phyloP scores from a whole-genome alignment of 1,140 invertebrate genomes.

The Ectropis grisescens region DNA sequence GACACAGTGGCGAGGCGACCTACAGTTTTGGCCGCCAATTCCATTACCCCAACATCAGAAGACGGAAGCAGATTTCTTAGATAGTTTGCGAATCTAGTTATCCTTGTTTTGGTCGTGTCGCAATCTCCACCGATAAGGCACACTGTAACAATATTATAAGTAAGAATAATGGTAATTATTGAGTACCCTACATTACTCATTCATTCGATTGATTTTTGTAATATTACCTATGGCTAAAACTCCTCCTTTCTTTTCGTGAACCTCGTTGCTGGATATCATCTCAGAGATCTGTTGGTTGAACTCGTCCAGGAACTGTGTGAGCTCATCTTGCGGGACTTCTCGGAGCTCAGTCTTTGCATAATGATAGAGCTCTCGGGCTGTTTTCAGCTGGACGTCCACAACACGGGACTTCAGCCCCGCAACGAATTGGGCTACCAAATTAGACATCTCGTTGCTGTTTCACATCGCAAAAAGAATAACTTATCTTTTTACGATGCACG shows the following conservation, averaged over 20 bases:
- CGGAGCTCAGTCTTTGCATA: slow-evolving; percentile 94
- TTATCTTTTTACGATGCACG: too few relatives aligned
- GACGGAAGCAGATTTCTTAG: slow-evolving; percentile 91
- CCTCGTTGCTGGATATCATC: slow-evolving; percentile 93
- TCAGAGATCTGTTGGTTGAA: slow-evolving; percentile 97
- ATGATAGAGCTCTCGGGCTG: slow-evolving; percentile 88
- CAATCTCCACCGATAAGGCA: slow-evolving; percentile 93
- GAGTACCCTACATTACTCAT: too few relatives aligned
- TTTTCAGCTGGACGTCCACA: slow-evolving; percentile 86
- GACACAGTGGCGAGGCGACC: slow-evolving; percentile 92
- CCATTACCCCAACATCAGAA: slow-evolving; percentile 93
- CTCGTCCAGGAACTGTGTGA: slow-evolving; percentile 92
- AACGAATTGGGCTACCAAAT: slow-evolving; percentile 83
- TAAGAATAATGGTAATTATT: neutral
- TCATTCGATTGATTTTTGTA: slow-evolving; percentile 6
- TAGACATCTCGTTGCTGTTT: slow-evolving; percentile 32
- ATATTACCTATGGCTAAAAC: slow-evolving; percentile 91
- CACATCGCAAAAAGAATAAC: slow-evolving; percentile 1
- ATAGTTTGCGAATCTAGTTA: slow-evolving; percentile 94
- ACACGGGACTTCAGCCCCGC: slow-evolving; percentile 89
- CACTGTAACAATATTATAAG: slow-evolving; percentile 72
- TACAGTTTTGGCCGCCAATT: slow-evolving; percentile 94
- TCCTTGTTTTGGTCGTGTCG: slow-evolving; percentile 90
- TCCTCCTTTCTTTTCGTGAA: slow-evolving; percentile 95
- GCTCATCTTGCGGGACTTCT: slow-evolving; percentile 92